These are phyloP conservation scores for Diplodus sargus DNA, from an alignment of 2,797 vertebrate species.

Conservation along the genomic window DNA sequence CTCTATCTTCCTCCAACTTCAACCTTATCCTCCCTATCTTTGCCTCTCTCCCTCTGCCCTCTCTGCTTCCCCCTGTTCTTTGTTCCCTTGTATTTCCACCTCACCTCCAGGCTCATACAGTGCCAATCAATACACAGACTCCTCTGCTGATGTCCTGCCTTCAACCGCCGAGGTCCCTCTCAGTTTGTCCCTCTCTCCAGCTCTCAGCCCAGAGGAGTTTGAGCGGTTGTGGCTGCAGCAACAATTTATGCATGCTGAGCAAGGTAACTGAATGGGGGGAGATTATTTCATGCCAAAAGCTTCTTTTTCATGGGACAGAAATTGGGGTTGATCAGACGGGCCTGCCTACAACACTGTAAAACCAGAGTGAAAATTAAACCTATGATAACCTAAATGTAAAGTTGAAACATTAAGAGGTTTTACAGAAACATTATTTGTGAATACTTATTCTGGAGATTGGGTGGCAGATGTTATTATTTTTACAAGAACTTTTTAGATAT, in stretches of 20 bases:
- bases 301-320: slow-evolving; percentile 1
- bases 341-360: neutral
- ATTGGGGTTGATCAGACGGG: neutral
- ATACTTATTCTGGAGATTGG: too few species aligned
- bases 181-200: slow-evolving; percentile 76
- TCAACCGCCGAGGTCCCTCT: slow-evolving; percentile 28
- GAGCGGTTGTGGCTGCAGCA: slow-evolving; percentile 89
- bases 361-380: too few species aligned
- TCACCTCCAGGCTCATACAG: slow-evolving; percentile 43
- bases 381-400: too few species aligned
- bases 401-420: too few species aligned
- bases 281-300: neutral
- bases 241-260: slow-evolving; percentile 27
- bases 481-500: too few species aligned
- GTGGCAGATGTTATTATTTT: too few species aligned
- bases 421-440: too few species aligned
- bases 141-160: slow-evolving; percentile 15
- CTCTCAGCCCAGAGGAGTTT: slow-evolving; percentile 90
- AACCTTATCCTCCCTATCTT: neutral
- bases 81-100: neutral
- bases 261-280: slow-evolving; percentile 52
- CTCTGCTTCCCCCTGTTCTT: neutral
- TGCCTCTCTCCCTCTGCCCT: neutral
- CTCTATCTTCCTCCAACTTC: neutral
- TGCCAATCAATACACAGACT: slow-evolving; percentile 8